Conservation (phyloP, 2,888 invertebrate species). For the Aproaerema taeniolella region DNA sequence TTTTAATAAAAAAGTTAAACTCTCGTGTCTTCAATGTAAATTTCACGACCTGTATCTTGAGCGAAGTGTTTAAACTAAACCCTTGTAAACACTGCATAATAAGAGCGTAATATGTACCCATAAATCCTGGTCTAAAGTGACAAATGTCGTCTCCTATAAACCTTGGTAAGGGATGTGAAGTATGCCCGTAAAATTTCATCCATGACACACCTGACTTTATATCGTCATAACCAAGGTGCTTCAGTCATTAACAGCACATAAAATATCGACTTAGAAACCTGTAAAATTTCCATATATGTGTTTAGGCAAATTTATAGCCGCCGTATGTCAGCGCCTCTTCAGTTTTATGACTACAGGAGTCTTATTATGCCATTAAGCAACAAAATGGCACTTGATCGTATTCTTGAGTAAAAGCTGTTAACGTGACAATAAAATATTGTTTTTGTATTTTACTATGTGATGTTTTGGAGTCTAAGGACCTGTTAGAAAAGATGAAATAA, state of each 20-base stretch:
- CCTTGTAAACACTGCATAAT: slow-evolving; percentile 1
- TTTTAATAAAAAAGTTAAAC: too few species aligned
- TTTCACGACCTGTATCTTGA: too few species aligned
- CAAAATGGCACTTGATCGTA: too few species aligned
- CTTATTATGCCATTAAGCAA: not conserved
- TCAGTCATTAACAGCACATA: slow-evolving; percentile 44
- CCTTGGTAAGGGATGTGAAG: slow-evolving; percentile 27
- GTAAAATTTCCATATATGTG: slow-evolving; percentile 19
- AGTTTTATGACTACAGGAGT: slow-evolving; percentile 3
- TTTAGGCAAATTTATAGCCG: slow-evolving; percentile 7
- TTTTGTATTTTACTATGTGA: too few species aligned
- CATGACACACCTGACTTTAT: slow-evolving; percentile 47
- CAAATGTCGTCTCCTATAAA: slow-evolving; percentile 39
- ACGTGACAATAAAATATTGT: too few species aligned
- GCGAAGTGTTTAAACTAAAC: too few species aligned
- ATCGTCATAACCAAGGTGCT: slow-evolving; percentile 37
- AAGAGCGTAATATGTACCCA: slow-evolving; percentile 2
- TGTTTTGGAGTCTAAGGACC: too few species aligned
- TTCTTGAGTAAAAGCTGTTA: too few species aligned
- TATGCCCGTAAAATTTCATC: slow-evolving; percentile 44
- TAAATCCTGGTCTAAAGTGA: slow-evolving; percentile 20
- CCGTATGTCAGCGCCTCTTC: not conserved
- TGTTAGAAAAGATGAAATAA: too few species aligned
- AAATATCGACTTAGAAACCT: slow-evolving; percentile 23
- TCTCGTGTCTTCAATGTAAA: too few species aligned